Conservation (phyloP, 2,888 invertebrate genomes). For the Volucella inanis region DNA sequence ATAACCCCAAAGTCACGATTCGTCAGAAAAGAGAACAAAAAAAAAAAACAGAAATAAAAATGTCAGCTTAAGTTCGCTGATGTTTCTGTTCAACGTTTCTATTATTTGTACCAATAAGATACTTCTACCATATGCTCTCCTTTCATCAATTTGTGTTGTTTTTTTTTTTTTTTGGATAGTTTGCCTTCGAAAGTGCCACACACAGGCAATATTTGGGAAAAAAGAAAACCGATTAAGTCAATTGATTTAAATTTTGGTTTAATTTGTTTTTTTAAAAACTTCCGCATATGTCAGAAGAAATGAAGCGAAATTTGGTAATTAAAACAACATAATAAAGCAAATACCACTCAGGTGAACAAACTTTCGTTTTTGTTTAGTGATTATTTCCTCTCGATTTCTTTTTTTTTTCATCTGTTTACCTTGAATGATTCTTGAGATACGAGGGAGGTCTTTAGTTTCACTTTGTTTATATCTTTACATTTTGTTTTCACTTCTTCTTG, state of each 20-base stretch:
- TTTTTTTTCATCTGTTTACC: conserved; percentile 7
- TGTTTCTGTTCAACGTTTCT: conserved; percentile 21
- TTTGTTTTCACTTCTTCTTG: conserved; percentile 12
- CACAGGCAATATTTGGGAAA: too few species aligned
- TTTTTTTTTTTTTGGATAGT: neutral
- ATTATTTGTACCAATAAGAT: conserved; percentile 26
- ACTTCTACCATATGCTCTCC: conserved; percentile 21
- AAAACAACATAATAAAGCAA: conserved; percentile 13
- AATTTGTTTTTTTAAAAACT: neutral
- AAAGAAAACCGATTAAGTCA: too few species aligned
- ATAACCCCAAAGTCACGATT: neutral
- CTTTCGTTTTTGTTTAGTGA: conserved; percentile 36
- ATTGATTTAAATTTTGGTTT: neutral
- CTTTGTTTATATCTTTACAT: conserved; percentile 13
- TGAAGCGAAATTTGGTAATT: conserved; percentile 7
- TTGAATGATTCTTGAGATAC: conserved; percentile 31
- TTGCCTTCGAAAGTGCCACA: too few species aligned
- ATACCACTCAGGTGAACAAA: neutral
- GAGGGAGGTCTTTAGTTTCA: conserved; percentile 49
- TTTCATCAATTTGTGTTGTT: neutral
- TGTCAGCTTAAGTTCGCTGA: conserved; percentile 38
- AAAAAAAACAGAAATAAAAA: neutral
- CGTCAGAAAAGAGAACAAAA: neutral
- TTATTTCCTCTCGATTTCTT: conserved; percentile 55
- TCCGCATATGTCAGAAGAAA: neutral